Evolutionary conservation across 2,113 vertebrate genomes (phyloP).

Genomic region (Sebastes fasciatus): DNA sequence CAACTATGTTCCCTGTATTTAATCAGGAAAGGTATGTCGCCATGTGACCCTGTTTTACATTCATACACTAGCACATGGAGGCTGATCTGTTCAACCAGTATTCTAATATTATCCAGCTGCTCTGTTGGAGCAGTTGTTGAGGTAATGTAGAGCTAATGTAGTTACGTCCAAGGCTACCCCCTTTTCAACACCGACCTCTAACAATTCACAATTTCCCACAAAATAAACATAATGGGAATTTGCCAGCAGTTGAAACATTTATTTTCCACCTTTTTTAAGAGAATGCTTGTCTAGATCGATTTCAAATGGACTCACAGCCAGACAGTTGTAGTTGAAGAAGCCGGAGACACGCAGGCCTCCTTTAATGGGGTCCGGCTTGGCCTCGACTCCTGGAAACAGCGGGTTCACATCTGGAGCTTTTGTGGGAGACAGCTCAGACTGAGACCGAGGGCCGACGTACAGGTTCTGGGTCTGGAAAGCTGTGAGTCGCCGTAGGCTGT

Average conservation of each 20-base stretch:
- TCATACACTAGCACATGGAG: not conserved
- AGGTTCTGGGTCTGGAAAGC: constrained; percentile 89
- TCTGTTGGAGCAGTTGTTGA: not conserved
- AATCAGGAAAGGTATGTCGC: not conserved
- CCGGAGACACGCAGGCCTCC: constrained; percentile 87
- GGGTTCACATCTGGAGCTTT: constrained; percentile 68
- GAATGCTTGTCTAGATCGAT: not conserved
- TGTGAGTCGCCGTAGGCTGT: constrained; percentile 86
- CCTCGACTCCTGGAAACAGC: constrained; percentile 83
- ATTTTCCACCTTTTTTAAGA: not conserved
- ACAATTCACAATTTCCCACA: not conserved
- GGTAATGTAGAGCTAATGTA: not conserved
- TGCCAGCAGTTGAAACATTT: not conserved
- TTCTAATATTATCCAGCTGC: not conserved
- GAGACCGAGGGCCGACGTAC: constrained; percentile 88
- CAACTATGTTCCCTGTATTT: not conserved
- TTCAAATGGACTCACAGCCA: constrained; percentile 84
- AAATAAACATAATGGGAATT: not conserved
- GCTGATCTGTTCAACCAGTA: not conserved
- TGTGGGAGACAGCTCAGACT: constrained; percentile 9
- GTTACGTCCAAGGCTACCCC: not conserved
- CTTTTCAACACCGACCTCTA: not conserved
- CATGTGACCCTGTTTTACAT: not conserved
- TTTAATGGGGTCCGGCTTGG: constrained; percentile 86
- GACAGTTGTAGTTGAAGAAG: constrained; percentile 94